Evolutionary conservation across 92 coral and sea anemone genomes (phyloP).

Genomic region (Zoanthus solanderi): DNA sequence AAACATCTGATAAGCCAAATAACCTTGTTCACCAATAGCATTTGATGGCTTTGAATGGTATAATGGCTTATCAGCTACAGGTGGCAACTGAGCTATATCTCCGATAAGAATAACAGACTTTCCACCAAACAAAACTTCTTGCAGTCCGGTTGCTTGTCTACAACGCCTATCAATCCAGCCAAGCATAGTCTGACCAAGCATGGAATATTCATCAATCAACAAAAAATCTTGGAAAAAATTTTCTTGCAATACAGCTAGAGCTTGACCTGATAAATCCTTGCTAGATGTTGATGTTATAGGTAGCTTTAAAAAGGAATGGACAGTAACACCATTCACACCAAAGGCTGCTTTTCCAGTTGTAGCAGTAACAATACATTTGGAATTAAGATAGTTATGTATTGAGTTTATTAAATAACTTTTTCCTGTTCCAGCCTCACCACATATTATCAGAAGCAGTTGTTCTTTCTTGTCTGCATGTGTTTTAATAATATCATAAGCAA

Average conservation of each 20-base stretch:
- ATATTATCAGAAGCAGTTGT: conserved; percentile 51
- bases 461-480: conserved; percentile 54
- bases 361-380: conserved; percentile 1
- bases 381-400: conserved; percentile 18
- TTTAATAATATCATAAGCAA: conserved; percentile 63
- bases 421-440: conserved; percentile 63
- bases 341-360: conserved; percentile 31
- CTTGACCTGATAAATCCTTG: conserved; percentile 37
- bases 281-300: conserved; percentile 12
- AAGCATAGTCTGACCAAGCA: background rate
- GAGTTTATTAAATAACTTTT: conserved; percentile 58
- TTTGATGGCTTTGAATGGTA: too few relatives aligned
- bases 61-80: too few relatives aligned
- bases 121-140: too few relatives aligned
- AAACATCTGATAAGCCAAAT: too few relatives aligned
- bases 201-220: conserved; percentile 27
- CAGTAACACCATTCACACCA: conserved; percentile 29
- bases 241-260: conserved; percentile 39
- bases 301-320: conserved; percentile 24
- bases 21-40: too few relatives aligned
- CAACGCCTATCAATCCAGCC: too few relatives aligned
- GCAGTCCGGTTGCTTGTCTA: too few relatives aligned
- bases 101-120: too few relatives aligned
- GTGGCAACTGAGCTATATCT: too few relatives aligned
- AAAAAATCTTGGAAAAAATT: conserved; percentile 26